Evolutionary conservation across 2,888 invertebrate species (phyloP).

Genomic region (Drosophila gaucha): DNA sequence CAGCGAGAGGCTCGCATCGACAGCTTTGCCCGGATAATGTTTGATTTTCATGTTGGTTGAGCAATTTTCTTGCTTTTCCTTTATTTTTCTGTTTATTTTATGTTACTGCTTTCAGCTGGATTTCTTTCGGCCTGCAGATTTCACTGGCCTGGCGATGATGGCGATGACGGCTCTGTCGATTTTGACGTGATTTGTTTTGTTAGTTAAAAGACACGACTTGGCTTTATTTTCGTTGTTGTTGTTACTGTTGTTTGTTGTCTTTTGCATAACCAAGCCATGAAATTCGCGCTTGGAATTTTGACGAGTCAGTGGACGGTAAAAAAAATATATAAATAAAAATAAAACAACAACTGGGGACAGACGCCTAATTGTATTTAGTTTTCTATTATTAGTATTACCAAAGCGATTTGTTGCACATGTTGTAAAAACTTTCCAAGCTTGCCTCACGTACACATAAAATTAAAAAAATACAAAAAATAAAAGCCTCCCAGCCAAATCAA

Average conservation of each 20-base stretch:
- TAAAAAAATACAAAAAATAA: slow-evolving; percentile 5
- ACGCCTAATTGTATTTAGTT: slow-evolving; percentile 63
- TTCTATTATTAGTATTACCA: slow-evolving; percentile 68
- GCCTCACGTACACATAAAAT: slow-evolving; percentile 47
- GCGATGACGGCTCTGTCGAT: slow-evolving; percentile 34
- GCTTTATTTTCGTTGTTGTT: slow-evolving; percentile 29
- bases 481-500: slow-evolving; percentile 28
- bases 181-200: slow-evolving; percentile 65
- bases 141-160: slow-evolving; percentile 51
- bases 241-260: slow-evolving; percentile 30
- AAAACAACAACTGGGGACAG: slow-evolving; percentile 19
- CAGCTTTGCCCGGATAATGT: slow-evolving; percentile 93
- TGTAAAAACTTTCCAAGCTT: slow-evolving; percentile 69
- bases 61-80: slow-evolving; percentile 19
- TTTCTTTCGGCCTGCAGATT: slow-evolving; percentile 41
- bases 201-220: slow-evolving; percentile 36
- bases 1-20: slow-evolving; percentile 88
- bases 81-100: neutral
- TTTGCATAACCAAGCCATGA: slow-evolving; percentile 69
- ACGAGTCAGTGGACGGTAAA: slow-evolving; percentile 62
- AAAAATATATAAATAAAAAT: neutral
- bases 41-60: slow-evolving; percentile 90
- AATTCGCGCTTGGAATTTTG: slow-evolving; percentile 75
- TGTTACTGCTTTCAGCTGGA: slow-evolving; percentile 8
- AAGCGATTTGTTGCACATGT: slow-evolving; percentile 40